Base-by-base conservation (phyloP, 2,888 invertebrate species). In the Melanargia galathea region DNA sequence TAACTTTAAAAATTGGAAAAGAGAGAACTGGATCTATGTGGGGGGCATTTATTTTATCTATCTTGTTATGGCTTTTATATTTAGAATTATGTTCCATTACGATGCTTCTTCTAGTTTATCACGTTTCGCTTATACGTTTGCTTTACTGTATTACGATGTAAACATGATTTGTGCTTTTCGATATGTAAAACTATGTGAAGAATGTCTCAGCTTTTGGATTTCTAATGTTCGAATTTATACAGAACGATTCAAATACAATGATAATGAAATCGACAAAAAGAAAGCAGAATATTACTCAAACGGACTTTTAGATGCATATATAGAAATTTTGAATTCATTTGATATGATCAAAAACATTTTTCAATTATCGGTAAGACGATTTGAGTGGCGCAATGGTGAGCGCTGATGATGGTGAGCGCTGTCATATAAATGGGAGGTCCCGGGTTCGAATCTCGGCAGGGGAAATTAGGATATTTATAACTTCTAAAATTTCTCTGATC, bases 351-450 rank as follows among this genome's bases (percentile, higher is more conserved):
- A 64, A 35, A 51, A 24, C 13, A 62, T 66, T n/a, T 64, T 55
- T 57, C 56, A 62, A 40, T 6, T 66, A 20, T 59, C 66, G 24
- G 66, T 66, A 35, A 49, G 58, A n/a, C n/a, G n/a, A n/a, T n/a
- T n/a, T n/a, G n/a, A n/a, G n/a, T n/a, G n/a, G n/a, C n/a, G n/a
- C n/a, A n/a, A n/a, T n/a, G n/a, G n/a, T n/a, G n/a, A n/a, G n/a
- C n/a, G n/a, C n/a, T n/a, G n/a, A n/a, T n/a, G n/a, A n/a, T n/a
- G n/a, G n/a, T n/a, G n/a, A n/a, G n/a, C n/a, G n/a, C n/a, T n/a
- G n/a, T n/a, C n/a, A n/a, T n/a, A n/a, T n/a, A n/a, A n/a, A n/a
- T n/a, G n/a, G n/a, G n/a, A n/a, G n/a, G n/a, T n/a, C n/a, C n/a
- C n/a, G n/a, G n/a, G n/a, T n/a, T n/a, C n/a, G n/a, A n/a, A n/a